Evolutionary conservation across 2,888 invertebrate genomes (phyloP), one percentile per base, ranked within the genome.

Genomic region (Oxystoma pomonae): DNA sequence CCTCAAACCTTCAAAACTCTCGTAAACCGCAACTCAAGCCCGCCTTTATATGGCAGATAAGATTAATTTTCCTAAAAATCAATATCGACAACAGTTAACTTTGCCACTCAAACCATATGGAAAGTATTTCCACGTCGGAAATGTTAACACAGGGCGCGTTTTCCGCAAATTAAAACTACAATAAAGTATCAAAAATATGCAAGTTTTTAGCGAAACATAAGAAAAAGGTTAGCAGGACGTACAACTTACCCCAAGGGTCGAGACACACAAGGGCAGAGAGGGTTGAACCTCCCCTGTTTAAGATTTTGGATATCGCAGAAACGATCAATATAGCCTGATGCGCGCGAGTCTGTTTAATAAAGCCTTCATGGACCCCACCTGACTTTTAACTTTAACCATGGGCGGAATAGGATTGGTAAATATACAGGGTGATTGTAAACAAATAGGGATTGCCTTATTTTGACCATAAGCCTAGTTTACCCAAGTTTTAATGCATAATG

Each of bases 181-280:
- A 12, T 35, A 35, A 35, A 35, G 5, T 35, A 7, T 12, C 35
- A 35, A 35, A 35, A 35, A 35, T 12, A 35, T 35, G 35, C 35
- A 35, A 35, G 3, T 7, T 7, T 35, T 7, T 12, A 35, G 12
- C 35, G 12, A 3, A 35, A 35, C 3, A 3, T 35, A 12, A 35
- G 12, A 35, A 35, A 35, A 35, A 35, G 5, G 12, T 7, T 35
- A 51, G 16, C 2, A 51, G 16, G 21, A n/a, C 55, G 63, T 61
- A 60, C 50, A 57, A 70, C 72, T 71, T 68, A 72, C 72, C 71
- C 71, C 62, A 67, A 68, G 69, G 69, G 68, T 66, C 67, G 66
- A 65, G n/a, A 21, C 35, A 58, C 56, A 58, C 62, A 51, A 55
- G 50, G 35, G 49, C 20, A 17, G 20, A 58, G 58, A 16, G 17